Evolutionary conservation across 2,797 vertebrate genomes (phyloP).

Genomic region (Aldrovandia affinis): DNA sequence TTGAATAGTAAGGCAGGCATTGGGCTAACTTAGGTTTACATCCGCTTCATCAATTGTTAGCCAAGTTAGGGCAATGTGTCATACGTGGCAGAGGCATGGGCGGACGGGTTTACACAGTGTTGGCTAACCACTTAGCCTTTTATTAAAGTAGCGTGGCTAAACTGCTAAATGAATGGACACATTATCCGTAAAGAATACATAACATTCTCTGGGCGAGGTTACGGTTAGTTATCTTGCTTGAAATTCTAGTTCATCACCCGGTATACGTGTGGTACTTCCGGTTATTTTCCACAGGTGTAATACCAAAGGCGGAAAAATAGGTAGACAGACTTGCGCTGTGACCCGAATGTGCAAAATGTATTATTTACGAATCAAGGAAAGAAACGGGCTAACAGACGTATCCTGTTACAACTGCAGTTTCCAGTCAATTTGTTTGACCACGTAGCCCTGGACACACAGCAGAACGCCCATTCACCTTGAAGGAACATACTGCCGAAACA

Average conservation of each 20-base stretch:
- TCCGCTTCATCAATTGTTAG: neutral
- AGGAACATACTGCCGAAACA: neutral
- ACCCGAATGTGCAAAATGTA: slow-evolving; percentile 18
- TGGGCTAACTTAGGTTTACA: neutral
- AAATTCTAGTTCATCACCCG: neutral
- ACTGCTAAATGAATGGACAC: neutral
- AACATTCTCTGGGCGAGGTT: neutral
- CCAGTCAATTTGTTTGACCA: neutral
- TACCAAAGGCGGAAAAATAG: slow-evolving; percentile 15
- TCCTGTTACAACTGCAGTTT: neutral
- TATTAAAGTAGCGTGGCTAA: neutral
- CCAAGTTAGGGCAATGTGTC: neutral
- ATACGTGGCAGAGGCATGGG: slow-evolving; percentile 24
- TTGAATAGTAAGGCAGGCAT: neutral
- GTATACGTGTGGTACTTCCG: neutral
- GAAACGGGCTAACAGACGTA: neutral
- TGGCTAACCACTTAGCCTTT: neutral
- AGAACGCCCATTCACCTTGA: neutral
- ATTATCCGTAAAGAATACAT: neutral
- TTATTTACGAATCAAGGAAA: slow-evolving; percentile 35
- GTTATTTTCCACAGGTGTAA: neutral
- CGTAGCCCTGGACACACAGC: neutral
- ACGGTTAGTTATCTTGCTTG: neutral
- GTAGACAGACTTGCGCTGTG: slow-evolving; percentile 30
- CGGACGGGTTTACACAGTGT: slow-evolving; percentile 12